Conservation (phyloP, 1,140 invertebrate species). For the Scaptomyza montana region DNA sequence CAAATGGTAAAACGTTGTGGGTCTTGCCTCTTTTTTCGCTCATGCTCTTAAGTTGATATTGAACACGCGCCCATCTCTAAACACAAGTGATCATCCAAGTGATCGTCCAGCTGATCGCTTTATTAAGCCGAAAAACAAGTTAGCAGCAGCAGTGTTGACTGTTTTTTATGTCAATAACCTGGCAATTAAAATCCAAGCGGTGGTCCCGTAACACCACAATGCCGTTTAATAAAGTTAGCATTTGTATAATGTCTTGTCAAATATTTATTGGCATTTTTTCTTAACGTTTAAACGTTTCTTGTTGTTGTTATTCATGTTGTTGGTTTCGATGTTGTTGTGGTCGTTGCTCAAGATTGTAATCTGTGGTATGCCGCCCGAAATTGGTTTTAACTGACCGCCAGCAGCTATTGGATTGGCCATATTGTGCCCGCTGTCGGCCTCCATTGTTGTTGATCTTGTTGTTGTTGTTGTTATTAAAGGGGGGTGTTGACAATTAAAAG, state of each 20-base stretch:
- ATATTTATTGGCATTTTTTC: conserved; percentile 77
- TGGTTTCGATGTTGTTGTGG: conserved; percentile 5
- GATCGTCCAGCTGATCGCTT: conserved; percentile 43
- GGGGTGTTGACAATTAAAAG: conserved; percentile 59
- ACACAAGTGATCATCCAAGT: conserved; percentile 22
- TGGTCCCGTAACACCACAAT: conserved; percentile 37
- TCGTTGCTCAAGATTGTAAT: conserved; percentile 53
- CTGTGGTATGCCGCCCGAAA: conserved; percentile 62
- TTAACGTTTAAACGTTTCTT: conserved; percentile 41
- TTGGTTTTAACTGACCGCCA: conserved; percentile 41
- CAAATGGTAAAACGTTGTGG: no score
- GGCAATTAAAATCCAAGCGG: conserved; percentile 61
- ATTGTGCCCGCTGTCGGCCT: conserved; percentile 6
- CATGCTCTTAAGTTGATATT: neutral
- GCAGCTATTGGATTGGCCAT: conserved; percentile 50
- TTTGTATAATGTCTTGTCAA: conserved; percentile 79
- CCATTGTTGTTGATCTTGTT: conserved; percentile 20
- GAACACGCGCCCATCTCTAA: conserved; percentile 12
- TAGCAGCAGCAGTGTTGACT: conserved; percentile 32
- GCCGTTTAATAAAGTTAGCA: conserved; percentile 74
- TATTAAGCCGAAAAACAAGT: conserved; percentile 51
- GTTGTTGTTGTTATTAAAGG: conserved; percentile 2
- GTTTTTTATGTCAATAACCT: conserved; percentile 57
- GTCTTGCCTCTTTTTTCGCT: no score
- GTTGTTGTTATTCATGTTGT: conserved; percentile 20